A percentile compares a stretch with the other conserved stretches of the same genome.
phyloP scores from a whole-genome alignment of 2,888 invertebrate genomes.

The Lathronympha strigana region DNA sequence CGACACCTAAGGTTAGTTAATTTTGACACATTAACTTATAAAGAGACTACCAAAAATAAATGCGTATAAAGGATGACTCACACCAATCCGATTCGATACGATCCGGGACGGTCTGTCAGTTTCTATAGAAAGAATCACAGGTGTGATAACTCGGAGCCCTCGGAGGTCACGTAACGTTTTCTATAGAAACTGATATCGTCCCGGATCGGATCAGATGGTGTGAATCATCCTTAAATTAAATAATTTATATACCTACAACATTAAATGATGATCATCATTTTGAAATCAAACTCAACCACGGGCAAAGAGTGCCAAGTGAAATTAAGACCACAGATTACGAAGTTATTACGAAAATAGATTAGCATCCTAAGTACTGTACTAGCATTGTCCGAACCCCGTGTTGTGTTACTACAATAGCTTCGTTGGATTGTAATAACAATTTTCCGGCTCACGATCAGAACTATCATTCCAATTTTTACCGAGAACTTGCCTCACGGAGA shows the following conservation, averaged over 20 bases:
- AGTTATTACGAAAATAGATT: conserved; percentile 22
- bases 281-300: conserved; percentile 12
- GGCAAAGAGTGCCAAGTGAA: neutral
- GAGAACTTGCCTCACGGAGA: neutral
- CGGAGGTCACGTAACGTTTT: no score
- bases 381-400: conserved; percentile 40
- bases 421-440: conserved; percentile 61
- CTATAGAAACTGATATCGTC: no score
- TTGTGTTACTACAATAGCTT: conserved; percentile 57
- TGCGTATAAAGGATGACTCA: no score
- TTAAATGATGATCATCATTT: neutral
- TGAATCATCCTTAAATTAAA: neutral
- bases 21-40: no score
- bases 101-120: no score
- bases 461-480: neutral
- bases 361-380: conserved; percentile 12
- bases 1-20: no score
- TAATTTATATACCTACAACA: neutral
- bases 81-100: no score
- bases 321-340: conserved; percentile 16
- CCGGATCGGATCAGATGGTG: no score
- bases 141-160: no score
- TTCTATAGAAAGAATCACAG: no score
- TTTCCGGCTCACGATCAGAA: conserved; percentile 65
- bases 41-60: no score